Conservation (phyloP, 2,797 vertebrate genomes). For the Cetoscarus ocellatus region DNA sequence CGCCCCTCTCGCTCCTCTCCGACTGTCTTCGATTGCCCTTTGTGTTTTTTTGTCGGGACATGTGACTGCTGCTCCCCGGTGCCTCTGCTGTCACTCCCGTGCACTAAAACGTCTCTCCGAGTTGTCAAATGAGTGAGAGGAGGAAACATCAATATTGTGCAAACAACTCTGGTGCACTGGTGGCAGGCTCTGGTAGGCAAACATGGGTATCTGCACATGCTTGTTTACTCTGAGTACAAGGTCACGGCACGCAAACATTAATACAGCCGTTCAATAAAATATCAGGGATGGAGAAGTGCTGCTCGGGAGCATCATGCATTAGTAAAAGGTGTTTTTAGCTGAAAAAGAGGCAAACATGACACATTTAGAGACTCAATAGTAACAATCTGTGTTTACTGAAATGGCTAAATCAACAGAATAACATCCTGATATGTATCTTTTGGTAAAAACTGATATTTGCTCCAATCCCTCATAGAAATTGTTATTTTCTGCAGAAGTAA, state of each 20-base stretch:
- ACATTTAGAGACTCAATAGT: no score
- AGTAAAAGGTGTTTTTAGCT: background rate
- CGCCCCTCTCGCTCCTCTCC: background rate
- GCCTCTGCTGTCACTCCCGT: conserved; percentile 24
- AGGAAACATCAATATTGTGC: conserved; percentile 43
- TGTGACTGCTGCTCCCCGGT: conserved; percentile 18
- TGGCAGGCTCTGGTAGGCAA: conserved; percentile 19
- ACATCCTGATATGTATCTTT: no score
- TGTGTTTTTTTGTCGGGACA: background rate
- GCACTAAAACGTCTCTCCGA: conserved; percentile 37
- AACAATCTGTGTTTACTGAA: no score
- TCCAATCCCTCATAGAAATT: no score
- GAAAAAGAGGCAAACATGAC: background rate
- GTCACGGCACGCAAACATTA: conserved; percentile 18
- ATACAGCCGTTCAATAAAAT: conserved; percentile 5
- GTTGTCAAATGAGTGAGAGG: conserved; percentile 49
- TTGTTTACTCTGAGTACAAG: conserved; percentile 39
- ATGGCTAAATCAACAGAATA: no score
- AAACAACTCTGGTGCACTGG: conserved; percentile 17
- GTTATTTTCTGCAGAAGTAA: no score
- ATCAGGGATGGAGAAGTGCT: background rate
- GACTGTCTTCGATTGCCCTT: background rate
- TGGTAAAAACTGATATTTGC: no score
- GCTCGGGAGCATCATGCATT: background rate
- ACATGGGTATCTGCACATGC: conserved; percentile 22